A percentile compares a stretch with the other conserved stretches of the same genome.
Evolutionary conservation across 37 sponge, comb jelly and placozoan species (phyloP).

Genomic region (Hexactinellida sp.): DNA sequence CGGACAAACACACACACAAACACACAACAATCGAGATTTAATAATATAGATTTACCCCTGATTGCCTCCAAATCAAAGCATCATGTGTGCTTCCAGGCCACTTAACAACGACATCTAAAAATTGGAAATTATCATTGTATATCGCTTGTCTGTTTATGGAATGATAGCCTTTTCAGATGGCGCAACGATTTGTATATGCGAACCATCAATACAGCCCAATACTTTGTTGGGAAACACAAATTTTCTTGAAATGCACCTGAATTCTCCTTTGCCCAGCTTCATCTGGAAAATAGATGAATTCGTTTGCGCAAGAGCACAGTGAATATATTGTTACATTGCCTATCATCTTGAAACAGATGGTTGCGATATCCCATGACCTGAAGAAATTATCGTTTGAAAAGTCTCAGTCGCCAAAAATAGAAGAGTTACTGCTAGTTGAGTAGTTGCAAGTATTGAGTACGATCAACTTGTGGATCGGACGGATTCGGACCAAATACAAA

Average conservation of each 20-base stretch:
- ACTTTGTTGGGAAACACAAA: background rate
- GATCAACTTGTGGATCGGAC: background rate
- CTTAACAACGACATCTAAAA: too few relatives aligned
- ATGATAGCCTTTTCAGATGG: background rate
- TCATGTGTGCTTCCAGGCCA: too few relatives aligned
- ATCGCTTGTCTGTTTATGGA: background rate
- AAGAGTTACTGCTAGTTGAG: too few relatives aligned
- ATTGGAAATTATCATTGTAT: too few relatives aligned
- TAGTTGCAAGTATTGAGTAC: too few relatives aligned
- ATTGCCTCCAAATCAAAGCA: background rate
- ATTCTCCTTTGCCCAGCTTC: background rate
- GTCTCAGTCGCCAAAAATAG: background rate
- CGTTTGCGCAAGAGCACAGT: background rate
- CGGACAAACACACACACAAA: too few relatives aligned
- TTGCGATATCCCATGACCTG: background rate
- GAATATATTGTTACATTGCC: background rate
- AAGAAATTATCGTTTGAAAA: background rate
- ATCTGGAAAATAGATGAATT: background rate
- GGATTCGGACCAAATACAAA: background rate
- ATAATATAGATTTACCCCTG: background rate
- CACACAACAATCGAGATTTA: too few relatives aligned
- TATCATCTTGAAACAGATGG: background rate
- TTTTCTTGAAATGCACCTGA: background rate
- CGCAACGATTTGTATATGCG: background rate
- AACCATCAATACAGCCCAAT: background rate